Evolutionary conservation across 2,113 vertebrate species (phyloP).

Genomic region (Oxyura jamaicensis): DNA sequence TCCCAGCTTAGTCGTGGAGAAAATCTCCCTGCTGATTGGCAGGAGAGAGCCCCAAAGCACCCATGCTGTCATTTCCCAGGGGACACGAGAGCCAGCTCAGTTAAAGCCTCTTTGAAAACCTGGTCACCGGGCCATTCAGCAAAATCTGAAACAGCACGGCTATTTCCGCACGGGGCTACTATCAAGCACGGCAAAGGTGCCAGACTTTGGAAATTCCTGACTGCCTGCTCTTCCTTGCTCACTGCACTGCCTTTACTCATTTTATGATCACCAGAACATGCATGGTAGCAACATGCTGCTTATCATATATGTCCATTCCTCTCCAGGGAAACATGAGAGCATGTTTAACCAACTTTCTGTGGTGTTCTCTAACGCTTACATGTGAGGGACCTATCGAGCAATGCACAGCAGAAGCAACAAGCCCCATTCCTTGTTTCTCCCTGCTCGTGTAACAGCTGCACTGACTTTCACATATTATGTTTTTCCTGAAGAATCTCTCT

Average conservation of each 20-base stretch:
- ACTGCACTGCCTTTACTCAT: neutral
- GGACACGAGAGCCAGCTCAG: constrained; percentile 19
- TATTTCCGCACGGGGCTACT: neutral
- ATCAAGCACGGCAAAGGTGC: neutral
- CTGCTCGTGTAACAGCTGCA: neutral
- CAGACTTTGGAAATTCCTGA: neutral
- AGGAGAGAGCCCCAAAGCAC: constrained; percentile 1
- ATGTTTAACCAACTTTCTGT: neutral
- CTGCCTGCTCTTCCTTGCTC: neutral
- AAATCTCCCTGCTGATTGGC: constrained; percentile 60
- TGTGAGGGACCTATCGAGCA: neutral
- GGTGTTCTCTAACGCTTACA: neutral
- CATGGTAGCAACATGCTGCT: neutral
- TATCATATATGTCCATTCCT: neutral
- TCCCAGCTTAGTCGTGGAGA: constrained; percentile 18
- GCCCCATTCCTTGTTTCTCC: neutral
- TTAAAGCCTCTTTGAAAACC: constrained; percentile 31
- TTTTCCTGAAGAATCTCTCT: constrained; percentile 31
- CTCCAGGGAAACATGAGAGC: neutral
- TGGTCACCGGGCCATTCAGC: neutral
- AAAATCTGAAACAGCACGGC: neutral
- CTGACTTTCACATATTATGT: neutral
- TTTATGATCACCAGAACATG: neutral
- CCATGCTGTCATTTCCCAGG: constrained; percentile 8
- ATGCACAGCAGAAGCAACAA: neutral